Conservation (phyloP, 1,140 invertebrate species). For the Lordiphosa mommai region DNA sequence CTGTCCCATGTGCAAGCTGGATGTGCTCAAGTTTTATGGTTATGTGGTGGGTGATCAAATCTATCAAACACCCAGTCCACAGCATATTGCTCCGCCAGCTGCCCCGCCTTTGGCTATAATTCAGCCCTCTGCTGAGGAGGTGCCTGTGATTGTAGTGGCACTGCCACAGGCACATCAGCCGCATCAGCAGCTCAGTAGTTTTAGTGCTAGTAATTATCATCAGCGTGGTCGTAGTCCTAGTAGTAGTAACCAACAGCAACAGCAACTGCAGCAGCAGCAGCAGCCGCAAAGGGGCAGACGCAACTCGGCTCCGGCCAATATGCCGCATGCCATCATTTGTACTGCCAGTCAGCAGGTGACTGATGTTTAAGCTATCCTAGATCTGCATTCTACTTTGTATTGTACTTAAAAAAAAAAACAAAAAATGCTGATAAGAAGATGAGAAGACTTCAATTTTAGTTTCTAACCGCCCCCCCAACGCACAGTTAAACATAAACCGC, state of each 20-base stretch:
- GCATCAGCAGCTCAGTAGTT: constrained; percentile 50
- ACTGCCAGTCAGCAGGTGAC: constrained; percentile 78
- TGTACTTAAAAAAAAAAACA: constrained; percentile 23
- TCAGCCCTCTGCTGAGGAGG: constrained; percentile 39
- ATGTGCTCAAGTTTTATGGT: constrained; percentile 95
- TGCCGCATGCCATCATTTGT: constrained; percentile 59
- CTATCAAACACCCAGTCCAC: constrained; percentile 65
- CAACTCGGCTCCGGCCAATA: constrained; percentile 62
- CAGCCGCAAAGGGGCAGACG: constrained; percentile 49
- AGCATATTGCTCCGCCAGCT: constrained; percentile 41
- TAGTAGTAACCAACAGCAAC: constrained; percentile 52
- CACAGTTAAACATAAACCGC: constrained; percentile 34
- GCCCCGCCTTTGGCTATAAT: constrained; percentile 15
- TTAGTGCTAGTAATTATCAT: constrained; percentile 54
- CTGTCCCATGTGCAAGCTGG: constrained; percentile 97
- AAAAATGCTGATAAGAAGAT: constrained; percentile 37
- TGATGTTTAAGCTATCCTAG: constrained; percentile 53
- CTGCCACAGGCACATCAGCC: constrained; percentile 40
- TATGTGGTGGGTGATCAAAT: constrained; percentile 86
- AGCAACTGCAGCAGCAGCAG: constrained; percentile 23
- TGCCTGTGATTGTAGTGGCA: constrained; percentile 68
- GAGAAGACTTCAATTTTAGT: constrained; percentile 47
- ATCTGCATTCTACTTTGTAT: constrained; percentile 2
- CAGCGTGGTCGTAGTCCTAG: constrained; percentile 69
- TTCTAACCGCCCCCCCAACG: constrained; percentile 34